Evolutionary conservation across 2,888 invertebrate genomes (phyloP), one percentile per base, ranked within the genome.

Genomic region (Ctenicera cuprea): DNA sequence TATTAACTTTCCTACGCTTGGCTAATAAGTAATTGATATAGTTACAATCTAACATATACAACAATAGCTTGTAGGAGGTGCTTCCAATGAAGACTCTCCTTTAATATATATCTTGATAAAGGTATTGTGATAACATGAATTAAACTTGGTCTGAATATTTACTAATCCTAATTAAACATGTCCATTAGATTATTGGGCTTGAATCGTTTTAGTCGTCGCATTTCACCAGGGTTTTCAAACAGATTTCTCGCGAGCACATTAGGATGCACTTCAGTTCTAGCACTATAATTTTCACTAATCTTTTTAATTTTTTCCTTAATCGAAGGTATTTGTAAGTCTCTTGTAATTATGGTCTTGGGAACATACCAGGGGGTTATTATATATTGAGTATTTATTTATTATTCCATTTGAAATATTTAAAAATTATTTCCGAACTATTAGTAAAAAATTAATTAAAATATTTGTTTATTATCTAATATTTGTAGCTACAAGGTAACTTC

Each of bases 301-400:
- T 20, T 1, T n/a, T 54, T 54, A 11, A 54, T 54, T 54, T 54
- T 22, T 4, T 54, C 54, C 4, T 54, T 54, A 54, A 48, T 16
- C 9, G 48, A 48, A 2, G 48, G 16, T n/a, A 48, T 9, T 16
- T 48, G 59, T 59, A 59, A 16, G 37, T 59, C 59, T 14, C 59
- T 59, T 7, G 14, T 4, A 1, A 59, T 59, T 59, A 2, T 26
- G 2, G 26, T 3, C 3, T 26, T 26, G 26, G 26, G n/a, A n/a
- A n/a, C n/a, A n/a, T n/a, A n/a, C n/a, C n/a, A n/a, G n/a, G n/a
- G n/a, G n/a, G n/a, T n/a, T n/a, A n/a, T n/a, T n/a, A n/a, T n/a
- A n/a, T n/a, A n/a, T n/a, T n/a, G n/a, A n/a, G n/a, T n/a, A n/a
- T n/a, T n/a, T n/a, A n/a, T n/a, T n/a, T n/a, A n/a, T n/a, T n/a